phyloP scores from a whole-genome alignment of 2,797 vertebrate genomes.

The Urocyon cinereoargenteus region DNA sequence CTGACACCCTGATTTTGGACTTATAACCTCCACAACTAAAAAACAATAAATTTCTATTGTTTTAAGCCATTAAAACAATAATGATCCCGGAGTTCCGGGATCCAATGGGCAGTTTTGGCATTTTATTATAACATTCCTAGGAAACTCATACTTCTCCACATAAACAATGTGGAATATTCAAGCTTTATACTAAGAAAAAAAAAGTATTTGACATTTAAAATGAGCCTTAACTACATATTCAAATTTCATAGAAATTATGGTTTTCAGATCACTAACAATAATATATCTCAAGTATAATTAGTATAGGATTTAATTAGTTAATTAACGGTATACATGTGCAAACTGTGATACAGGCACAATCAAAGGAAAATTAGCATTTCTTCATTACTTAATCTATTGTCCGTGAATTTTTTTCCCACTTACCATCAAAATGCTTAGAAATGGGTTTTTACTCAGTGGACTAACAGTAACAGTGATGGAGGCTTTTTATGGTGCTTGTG shows the following conservation, averaged over 20 bases:
- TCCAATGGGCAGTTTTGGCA: not conserved
- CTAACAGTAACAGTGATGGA: not conserved
- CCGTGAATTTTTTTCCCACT: not conserved
- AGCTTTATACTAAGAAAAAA: not conserved
- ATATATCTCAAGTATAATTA: not conserved
- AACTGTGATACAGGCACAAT: not conserved
- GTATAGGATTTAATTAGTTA: not conserved
- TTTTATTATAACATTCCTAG: not conserved
- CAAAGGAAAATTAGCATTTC: not conserved
- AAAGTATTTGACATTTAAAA: not conserved
- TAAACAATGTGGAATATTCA: not conserved
- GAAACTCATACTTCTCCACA: not conserved
- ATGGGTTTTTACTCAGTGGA: not conserved
- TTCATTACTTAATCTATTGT: not conserved
- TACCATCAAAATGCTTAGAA: not conserved
- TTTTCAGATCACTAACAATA: not conserved
- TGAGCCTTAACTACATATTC: not conserved
- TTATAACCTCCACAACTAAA: not conserved
- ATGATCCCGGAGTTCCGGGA: no score
- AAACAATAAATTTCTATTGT: not conserved
- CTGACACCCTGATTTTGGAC: not conserved
- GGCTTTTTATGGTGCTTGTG: not conserved
- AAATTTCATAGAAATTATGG: constrained; percentile 1
- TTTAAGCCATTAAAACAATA: not conserved
- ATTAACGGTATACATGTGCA: not conserved